Percentiles rank a stretch among this genome's conserved stretches.
Evolutionary conservation across 1,140 invertebrate genomes (phyloP).

Genomic region (Bombus balteatus): DNA sequence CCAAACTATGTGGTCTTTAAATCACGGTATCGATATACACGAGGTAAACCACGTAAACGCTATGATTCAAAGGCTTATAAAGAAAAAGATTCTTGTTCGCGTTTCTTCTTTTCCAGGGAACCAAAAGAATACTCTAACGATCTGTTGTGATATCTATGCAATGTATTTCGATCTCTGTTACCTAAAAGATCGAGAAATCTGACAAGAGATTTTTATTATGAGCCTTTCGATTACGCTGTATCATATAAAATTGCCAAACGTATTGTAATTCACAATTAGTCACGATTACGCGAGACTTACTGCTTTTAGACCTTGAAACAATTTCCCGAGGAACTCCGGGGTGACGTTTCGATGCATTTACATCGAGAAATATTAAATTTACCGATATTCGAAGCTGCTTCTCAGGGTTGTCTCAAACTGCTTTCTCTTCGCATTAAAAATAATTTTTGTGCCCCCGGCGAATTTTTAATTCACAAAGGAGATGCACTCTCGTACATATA

Average conservation of each 20-base stretch:
- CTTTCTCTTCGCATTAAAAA: constrained; percentile 94
- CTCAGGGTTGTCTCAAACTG: constrained; percentile 95
- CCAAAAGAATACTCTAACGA: not conserved
- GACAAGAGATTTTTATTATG: not conserved
- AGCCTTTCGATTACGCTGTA: not conserved
- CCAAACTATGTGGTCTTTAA: constrained; percentile 99
- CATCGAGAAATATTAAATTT: constrained; percentile 96
- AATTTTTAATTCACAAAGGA: constrained; percentile 97
- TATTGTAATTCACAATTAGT: not conserved
- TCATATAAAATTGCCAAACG: not conserved
- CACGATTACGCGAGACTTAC: not conserved
- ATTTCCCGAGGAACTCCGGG: constrained; percentile 97
- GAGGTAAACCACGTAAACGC: constrained; percentile 85
- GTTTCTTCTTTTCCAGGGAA: not conserved
- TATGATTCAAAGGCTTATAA: not conserved
- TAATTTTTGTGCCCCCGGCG: constrained; percentile 97
- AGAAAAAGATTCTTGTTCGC: not conserved
- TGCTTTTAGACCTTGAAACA: constrained; percentile 93
- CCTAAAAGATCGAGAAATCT: not conserved
- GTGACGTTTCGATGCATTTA: constrained; percentile 97
- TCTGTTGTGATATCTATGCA: not conserved
- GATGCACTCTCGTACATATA: constrained; percentile 98
- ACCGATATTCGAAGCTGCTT: constrained; percentile 96
- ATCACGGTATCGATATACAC: constrained; percentile 99
- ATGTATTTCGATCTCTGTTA: not conserved